These are phyloP conservation scores for Hemibagrus guttatus DNA, from an alignment of 2,797 vertebrate species.

Conservation along the genomic window DNA sequence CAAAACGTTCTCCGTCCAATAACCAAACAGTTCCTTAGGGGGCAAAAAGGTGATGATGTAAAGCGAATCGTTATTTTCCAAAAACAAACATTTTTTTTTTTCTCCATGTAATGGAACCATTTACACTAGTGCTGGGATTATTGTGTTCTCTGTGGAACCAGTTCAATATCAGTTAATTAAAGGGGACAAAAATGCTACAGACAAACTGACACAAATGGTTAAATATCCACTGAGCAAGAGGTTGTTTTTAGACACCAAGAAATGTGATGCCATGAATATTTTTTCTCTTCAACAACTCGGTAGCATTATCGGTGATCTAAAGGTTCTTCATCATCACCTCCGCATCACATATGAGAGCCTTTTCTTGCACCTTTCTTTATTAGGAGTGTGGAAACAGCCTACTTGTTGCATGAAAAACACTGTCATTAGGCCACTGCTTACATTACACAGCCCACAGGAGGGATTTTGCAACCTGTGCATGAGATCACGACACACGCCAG, in stretches of 20 bases:
- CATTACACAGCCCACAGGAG: background rate
- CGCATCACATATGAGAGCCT: background rate
- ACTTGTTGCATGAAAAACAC: conserved; percentile 32
- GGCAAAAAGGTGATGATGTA: background rate
- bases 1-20: background rate
- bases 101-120: background rate
- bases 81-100: no score
- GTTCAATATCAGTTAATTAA: background rate
- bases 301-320: background rate
- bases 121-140: background rate
- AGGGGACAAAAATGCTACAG: background rate
- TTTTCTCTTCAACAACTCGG: background rate
- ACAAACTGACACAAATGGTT: background rate
- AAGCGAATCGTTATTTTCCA: background rate
- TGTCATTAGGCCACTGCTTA: background rate
- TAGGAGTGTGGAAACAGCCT: background rate
- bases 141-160: background rate
- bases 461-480: conserved; percentile 41
- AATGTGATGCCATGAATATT: background rate
- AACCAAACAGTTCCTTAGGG: background rate
- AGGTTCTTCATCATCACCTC: background rate
- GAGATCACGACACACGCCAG: conserved; percentile 53
- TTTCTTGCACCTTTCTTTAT: background rate
- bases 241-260: background rate
- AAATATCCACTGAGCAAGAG: background rate